phyloP scores from a whole-genome alignment of 1,140 invertebrate genomes.

The Centruroides sculpturatus region DNA sequence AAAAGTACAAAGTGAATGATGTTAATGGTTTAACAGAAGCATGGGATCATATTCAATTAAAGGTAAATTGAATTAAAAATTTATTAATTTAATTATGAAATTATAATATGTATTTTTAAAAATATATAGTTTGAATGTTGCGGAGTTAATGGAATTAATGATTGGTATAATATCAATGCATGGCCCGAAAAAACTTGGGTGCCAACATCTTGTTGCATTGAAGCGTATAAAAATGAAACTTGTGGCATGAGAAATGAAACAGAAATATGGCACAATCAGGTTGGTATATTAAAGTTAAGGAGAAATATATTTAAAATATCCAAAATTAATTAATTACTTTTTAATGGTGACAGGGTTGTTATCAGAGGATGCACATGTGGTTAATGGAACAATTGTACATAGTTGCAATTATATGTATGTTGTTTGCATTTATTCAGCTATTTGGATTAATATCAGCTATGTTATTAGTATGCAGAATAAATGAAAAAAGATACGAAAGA shows the following conservation, averaged over 20 bases:
- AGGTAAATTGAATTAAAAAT: conserved; percentile 33
- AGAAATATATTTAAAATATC: too few species aligned
- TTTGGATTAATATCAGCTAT: conserved; percentile 59
- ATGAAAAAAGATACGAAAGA: too few species aligned
- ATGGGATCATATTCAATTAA: conserved; percentile 56
- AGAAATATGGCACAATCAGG: conserved; percentile 38
- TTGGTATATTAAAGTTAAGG: neutral
- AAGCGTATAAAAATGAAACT: conserved; percentile 29
- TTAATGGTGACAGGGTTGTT: conserved; percentile 40
- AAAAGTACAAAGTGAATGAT: conserved; percentile 48
- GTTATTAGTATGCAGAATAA: conserved; percentile 51
- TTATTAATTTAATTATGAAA: too few species aligned
- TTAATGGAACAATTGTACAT: conserved; percentile 50
- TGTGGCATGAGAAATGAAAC: conserved; percentile 34
- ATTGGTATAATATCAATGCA: conserved; percentile 67
- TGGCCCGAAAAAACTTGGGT: conserved; percentile 57
- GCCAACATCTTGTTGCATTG: conserved; percentile 61
- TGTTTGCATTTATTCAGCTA: conserved; percentile 54
- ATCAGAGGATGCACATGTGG: conserved; percentile 48
- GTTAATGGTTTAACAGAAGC: conserved; percentile 42
- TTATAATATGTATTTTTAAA: conserved; percentile 41
- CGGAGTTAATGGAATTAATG: conserved; percentile 61
- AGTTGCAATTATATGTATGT: conserved; percentile 48
- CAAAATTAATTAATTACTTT: too few species aligned
- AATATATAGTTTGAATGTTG: conserved; percentile 58